Base-by-base conservation (phyloP, 2,797 vertebrate species). In the Etheostoma nigrum region DNA sequence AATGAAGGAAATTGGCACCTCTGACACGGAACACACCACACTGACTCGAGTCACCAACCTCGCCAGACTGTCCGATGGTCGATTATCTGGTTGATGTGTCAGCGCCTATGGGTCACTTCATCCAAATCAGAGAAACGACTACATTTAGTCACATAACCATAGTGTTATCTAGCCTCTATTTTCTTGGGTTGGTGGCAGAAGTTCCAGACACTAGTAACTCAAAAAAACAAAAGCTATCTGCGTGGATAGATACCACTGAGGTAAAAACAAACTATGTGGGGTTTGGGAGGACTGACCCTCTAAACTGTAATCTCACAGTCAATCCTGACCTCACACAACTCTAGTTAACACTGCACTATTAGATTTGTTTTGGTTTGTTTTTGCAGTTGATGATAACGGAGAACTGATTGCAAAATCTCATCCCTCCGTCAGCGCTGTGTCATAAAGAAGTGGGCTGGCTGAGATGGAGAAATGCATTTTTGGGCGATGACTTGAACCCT, bases 381-480 rank as follows among this genome's bases (percentile, higher is more conserved):
- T 65, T 15, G 57, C 49, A 62, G 51, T 40, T 23, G 25, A 30
- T 21, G 58, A 49, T 67, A 25, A 65, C 15, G 47, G 13, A 70
- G 25, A 33, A 60, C 19, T 59, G 36, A 47, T n/a, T 55, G 71
- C 25, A n/a, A 63, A 61, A 62, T 45, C 25, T 55, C 9, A 30
- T 23, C 30, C 10, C 44, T 49, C 71, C 27, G 65, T 62, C 72
- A 77, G 16, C 61, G 61, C 62, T 72, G 36, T 63, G 78, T 72
- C 79, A 81, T 49, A 40, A 25, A 60, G 45, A 74, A 33, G 55
- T 14, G 57, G 52, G 58, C 21, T 30, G 70, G 57, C 73, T 33
- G 53, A 68, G 62, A 79, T 8, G 62, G 23, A 75, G 30, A 74
- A 69, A 64, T 30, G 79, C 78, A 81, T 88, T 86, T 89, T 87